phyloP scores from a whole-genome alignment of 1,140 invertebrate species.

The Pogonognathellus flavescens region DNA sequence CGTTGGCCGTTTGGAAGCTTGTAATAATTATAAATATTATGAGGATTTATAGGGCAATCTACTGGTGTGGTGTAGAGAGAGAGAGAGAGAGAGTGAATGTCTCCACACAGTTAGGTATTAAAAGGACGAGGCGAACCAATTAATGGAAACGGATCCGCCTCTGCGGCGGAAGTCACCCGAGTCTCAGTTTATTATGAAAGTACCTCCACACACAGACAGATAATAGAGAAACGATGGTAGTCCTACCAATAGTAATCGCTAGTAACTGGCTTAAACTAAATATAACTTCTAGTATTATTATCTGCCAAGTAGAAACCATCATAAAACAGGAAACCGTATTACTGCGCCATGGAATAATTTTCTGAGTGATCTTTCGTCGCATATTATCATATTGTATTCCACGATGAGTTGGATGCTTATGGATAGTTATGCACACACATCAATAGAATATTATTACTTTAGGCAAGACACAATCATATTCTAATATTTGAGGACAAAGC shows the following conservation, averaged over 20 bases:
- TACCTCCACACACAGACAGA: neutral
- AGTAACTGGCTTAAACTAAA: neutral
- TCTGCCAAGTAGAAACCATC: no score
- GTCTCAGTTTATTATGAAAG: neutral
- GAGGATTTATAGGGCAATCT: neutral
- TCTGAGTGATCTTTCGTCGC: no score
- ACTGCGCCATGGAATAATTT: no score
- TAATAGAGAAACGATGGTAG: neutral
- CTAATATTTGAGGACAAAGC: neutral
- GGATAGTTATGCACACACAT: neutral
- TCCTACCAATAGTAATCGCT: neutral
- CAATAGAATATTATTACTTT: neutral
- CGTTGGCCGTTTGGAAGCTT: constrained; percentile 19
- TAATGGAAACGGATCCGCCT: constrained; percentile 45
- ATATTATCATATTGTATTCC: no score
- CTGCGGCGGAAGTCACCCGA: constrained; percentile 41
- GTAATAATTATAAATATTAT: constrained; percentile 25
- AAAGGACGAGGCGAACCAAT: constrained; percentile 37
- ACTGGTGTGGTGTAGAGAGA: neutral
- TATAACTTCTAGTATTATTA: neutral
- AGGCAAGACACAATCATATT: neutral
- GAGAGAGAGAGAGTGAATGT: constrained; percentile 11
- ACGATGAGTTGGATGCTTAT: no score
- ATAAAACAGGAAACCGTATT: no score
- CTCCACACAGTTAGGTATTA: constrained; percentile 23